Conservation (phyloP, 2,888 invertebrate genomes). For the Hymenopus coronatus region DNA sequence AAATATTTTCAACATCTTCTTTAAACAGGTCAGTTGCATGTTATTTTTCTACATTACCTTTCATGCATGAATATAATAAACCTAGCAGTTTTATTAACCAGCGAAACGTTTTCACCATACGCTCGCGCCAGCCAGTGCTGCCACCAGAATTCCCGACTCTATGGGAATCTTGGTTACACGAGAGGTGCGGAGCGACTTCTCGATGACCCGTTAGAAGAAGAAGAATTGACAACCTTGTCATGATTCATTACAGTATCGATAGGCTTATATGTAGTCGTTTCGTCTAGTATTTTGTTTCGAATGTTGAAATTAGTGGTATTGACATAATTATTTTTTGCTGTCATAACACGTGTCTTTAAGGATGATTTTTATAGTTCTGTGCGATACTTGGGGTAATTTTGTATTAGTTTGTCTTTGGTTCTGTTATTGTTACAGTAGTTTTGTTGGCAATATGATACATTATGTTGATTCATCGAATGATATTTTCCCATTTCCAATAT, state of each 20-base stretch:
- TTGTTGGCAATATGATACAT: constrained; percentile 13
- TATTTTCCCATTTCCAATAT: constrained; percentile 22
- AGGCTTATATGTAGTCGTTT: constrained; percentile 23
- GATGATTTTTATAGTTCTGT: constrained; percentile 14
- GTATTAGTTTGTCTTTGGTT: neutral
- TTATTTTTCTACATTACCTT: too few species aligned
- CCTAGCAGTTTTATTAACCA: too few species aligned
- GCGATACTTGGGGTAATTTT: constrained; percentile 21
- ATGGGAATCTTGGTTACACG: too few species aligned
- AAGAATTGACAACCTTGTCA: constrained; percentile 29
- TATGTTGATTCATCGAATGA: constrained; percentile 20
- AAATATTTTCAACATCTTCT: too few species aligned
- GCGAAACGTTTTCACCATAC: too few species aligned
- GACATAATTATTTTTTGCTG: constrained; percentile 20
- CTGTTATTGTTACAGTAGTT: constrained; percentile 17
- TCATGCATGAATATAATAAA: too few species aligned
- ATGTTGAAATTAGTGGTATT: constrained; percentile 20
- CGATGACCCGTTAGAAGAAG: too few species aligned
- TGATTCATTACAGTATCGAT: constrained; percentile 28
- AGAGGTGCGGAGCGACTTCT: too few species aligned
- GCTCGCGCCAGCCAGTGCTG: too few species aligned
- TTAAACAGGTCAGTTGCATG: too few species aligned
- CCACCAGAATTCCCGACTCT: too few species aligned
- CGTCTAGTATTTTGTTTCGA: constrained; percentile 19
- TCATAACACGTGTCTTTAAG: constrained; percentile 18